phyloP scores from a whole-genome alignment of 2,113 vertebrate genomes.

The Centropus unirufus region DNA sequence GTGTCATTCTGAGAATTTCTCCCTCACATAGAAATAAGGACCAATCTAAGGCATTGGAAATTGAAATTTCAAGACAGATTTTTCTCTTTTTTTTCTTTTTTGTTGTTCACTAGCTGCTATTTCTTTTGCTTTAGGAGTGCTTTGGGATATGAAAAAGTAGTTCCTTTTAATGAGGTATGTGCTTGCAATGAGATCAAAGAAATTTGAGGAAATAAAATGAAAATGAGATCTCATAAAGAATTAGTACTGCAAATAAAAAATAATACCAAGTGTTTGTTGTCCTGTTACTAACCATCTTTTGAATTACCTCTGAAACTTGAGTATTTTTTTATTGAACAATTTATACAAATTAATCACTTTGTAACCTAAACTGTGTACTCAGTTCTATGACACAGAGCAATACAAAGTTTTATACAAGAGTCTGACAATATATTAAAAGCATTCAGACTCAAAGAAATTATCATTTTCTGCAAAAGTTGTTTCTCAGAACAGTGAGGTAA shows the following conservation, averaged over 20 bases:
- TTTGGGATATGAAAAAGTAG: neutral
- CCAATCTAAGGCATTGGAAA: neutral
- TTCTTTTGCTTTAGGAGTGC: neutral
- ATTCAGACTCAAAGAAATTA: neutral
- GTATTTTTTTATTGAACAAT: neutral
- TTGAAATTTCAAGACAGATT: neutral
- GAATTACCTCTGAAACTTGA: neutral
- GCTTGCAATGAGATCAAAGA: neutral
- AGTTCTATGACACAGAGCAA: neutral
- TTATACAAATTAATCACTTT: neutral
- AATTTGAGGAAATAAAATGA: constrained; percentile 1
- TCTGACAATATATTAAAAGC: neutral
- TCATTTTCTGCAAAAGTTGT: neutral
- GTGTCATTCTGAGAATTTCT: neutral
- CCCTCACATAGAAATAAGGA: neutral
- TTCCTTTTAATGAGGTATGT: neutral
- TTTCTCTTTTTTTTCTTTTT: neutral
- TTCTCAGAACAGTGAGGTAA: neutral
- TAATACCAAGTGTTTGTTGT: neutral
- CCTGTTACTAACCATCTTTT: neutral
- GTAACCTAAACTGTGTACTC: neutral
- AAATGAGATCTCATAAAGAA: neutral
- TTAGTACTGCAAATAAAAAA: neutral
- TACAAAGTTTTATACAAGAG: neutral
- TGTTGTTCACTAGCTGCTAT: neutral